Percentiles rank a stretch among this genome's conserved stretches.
Conservation (phyloP, 2,113 vertebrate genomes). For the Toxostoma redivivum region DNA sequence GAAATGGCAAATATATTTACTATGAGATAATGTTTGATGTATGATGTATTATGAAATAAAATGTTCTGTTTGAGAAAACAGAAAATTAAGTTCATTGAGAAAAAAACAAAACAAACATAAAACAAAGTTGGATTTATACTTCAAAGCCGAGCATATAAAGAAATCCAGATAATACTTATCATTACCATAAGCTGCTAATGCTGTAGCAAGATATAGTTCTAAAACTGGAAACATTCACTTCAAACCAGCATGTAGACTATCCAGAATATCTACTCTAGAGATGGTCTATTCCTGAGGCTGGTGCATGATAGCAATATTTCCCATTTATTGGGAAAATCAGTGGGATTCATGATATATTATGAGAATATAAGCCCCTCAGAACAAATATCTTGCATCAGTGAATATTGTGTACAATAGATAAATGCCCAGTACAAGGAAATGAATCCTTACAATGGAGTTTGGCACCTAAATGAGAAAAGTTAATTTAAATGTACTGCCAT, state of each 20-base stretch:
- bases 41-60: background rate
- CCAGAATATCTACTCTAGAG: background rate
- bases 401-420: background rate
- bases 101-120: background rate
- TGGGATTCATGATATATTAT: background rate
- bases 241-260: background rate
- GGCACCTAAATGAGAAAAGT: background rate
- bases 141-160: background rate
- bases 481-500: background rate
- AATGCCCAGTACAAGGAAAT: background rate
- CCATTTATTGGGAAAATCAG: background rate
- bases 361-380: background rate
- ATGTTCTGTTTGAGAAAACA: background rate
- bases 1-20: background rate
- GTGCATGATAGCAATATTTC: background rate
- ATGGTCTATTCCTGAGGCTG: background rate
- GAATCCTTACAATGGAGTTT: background rate
- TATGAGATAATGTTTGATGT: background rate
- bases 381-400: background rate
- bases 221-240: background rate
- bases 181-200: background rate
- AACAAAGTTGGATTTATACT: background rate
- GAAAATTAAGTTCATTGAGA: background rate
- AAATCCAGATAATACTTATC: background rate
- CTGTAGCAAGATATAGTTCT: background rate